phyloP scores from a whole-genome alignment of 2,113 vertebrate species.

The Pseudorhombus dupliciocellatus region DNA sequence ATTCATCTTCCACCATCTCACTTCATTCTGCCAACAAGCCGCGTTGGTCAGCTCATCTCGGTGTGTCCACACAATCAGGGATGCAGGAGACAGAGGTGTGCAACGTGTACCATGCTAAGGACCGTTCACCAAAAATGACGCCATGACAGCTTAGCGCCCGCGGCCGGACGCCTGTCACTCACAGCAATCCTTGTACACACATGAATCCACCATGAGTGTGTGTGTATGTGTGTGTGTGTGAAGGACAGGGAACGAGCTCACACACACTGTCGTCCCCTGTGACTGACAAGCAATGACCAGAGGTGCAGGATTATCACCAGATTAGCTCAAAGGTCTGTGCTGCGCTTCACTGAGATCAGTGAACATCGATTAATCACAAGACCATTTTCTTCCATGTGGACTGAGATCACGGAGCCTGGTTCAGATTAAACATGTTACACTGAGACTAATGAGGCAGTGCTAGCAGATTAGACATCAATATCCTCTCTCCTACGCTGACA shows the following conservation, averaged over 20 bases:
- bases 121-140: background rate
- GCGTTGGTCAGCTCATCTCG: background rate
- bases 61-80: too few relatives aligned
- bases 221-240: too few relatives aligned
- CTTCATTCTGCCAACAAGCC: background rate
- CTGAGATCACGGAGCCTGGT: conserved; percentile 15
- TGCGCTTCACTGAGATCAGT: conserved; percentile 53
- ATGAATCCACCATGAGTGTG: conserved; percentile 37
- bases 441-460: background rate
- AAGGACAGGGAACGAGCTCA: too few relatives aligned
- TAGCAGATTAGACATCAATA: background rate
- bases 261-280: conserved; percentile 10
- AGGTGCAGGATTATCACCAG: conserved; percentile 45
- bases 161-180: conserved; percentile 48
- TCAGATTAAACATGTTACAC: background rate
- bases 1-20: conserved; percentile 3
- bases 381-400: conserved; percentile 33
- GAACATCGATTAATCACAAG: conserved; percentile 33
- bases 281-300: conserved; percentile 23
- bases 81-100: too few relatives aligned
- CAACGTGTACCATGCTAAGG: background rate
- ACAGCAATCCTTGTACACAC: conserved; percentile 23
- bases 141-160: conserved; percentile 39
- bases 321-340: conserved; percentile 53
- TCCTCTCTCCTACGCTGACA: too few relatives aligned